phyloP scores from a whole-genome alignment of 2,113 vertebrate genomes.

The Cynopterus brachyotis region DNA sequence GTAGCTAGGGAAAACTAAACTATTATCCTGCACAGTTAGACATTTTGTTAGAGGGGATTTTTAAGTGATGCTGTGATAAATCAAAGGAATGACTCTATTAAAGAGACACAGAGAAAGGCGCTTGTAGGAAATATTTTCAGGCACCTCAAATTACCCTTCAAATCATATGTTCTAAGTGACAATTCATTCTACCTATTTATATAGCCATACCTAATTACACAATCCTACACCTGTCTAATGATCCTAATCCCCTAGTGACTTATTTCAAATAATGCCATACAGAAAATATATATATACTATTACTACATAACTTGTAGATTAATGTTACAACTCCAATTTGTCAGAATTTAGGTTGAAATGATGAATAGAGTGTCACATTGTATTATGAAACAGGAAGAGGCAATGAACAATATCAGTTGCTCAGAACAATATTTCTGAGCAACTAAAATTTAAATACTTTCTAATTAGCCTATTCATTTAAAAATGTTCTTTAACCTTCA shows the following conservation, averaged over 20 bases:
- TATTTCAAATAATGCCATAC: not conserved
- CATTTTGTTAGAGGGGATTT: not conserved
- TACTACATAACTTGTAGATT: not conserved
- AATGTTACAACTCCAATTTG: not conserved
- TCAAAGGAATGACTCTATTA: not conserved
- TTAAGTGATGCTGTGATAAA: not conserved
- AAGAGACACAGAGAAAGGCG: not conserved
- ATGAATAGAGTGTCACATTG: not conserved
- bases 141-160: not conserved
- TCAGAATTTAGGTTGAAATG: not conserved
- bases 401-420: not conserved
- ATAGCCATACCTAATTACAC: not conserved
- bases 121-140: not conserved
- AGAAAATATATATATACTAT: not conserved
- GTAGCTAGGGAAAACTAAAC: not conserved
- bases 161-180: not conserved
- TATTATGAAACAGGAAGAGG: not conserved
- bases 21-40: not conserved
- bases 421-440: constrained; percentile 10
- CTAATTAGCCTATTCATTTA: constrained; percentile 4
- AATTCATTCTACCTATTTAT: not conserved
- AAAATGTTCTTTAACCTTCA: constrained; percentile 54
- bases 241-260: not conserved
- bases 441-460: constrained; percentile 45
- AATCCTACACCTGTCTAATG: not conserved